These are phyloP conservation scores for Serinus canaria DNA, from an alignment of 2,113 vertebrate species.

Conservation along the genomic window DNA sequence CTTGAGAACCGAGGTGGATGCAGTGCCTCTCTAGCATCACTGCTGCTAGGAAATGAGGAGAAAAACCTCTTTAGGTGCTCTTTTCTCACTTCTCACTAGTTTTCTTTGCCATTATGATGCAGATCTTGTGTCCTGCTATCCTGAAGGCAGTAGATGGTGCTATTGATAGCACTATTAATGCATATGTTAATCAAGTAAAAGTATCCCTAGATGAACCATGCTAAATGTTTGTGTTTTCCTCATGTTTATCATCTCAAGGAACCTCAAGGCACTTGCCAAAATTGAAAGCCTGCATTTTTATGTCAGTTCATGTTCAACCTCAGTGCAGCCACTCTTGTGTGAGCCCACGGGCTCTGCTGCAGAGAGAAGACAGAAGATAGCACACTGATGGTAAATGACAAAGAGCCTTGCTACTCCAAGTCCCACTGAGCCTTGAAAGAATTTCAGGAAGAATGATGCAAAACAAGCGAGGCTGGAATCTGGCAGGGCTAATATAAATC, in stretches of 20 bases:
- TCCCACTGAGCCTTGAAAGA: not conserved
- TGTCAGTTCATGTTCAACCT: not conserved
- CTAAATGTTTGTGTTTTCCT: not conserved
- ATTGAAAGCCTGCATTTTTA: not conserved
- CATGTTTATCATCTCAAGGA: not conserved
- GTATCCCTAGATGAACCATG: not conserved
- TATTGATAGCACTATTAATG: not conserved
- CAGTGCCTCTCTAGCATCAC: not conserved
- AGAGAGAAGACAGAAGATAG: not conserved
- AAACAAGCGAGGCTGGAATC: not conserved
- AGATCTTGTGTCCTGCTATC: not conserved
- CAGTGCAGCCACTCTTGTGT: not conserved
- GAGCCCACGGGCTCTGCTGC: not conserved
- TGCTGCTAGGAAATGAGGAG: not conserved
- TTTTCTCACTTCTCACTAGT: not conserved
- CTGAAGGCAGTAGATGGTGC: conserved; percentile 17
- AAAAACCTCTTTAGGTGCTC: not conserved
- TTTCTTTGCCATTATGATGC: not conserved
- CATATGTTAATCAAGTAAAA: not conserved
- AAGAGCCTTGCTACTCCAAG: not conserved
- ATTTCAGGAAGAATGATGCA: not conserved
- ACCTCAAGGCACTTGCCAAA: not conserved
- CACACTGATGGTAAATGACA: not conserved
- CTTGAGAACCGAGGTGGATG: not conserved
- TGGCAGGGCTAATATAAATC: not conserved